Evolutionary conservation across 2,888 invertebrate genomes (phyloP).

Genomic region (Chaitophorus viminalis): DNA sequence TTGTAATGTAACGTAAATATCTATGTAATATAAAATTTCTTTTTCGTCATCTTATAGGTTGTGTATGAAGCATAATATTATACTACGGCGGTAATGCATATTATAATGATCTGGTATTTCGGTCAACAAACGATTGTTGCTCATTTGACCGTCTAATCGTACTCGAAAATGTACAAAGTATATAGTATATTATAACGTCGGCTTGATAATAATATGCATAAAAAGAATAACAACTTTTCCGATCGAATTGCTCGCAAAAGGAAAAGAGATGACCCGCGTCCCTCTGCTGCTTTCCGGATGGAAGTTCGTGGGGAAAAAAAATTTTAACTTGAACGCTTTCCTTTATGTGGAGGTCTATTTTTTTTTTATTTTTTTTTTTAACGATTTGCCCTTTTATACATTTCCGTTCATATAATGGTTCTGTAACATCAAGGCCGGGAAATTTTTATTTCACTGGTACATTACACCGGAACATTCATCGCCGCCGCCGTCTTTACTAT

Average conservation of each 20-base stretch:
- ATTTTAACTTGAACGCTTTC: constrained; percentile 4
- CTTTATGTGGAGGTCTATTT: neutral
- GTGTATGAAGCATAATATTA: too few relatives aligned
- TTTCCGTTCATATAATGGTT: neutral
- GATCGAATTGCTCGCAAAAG: neutral
- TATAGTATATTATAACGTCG: neutral
- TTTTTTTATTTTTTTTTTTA: neutral
- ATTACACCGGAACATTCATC: neutral
- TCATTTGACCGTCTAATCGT: neutral
- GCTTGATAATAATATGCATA: neutral
- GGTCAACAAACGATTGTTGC: neutral
- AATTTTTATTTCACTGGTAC: constrained; percentile 10
- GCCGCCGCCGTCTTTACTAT: neutral
- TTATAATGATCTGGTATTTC: too few relatives aligned
- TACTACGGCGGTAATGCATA: too few relatives aligned
- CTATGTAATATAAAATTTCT: too few relatives aligned
- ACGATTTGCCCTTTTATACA: neutral
- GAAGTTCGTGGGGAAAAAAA: neutral
- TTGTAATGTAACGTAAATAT: too few relatives aligned
- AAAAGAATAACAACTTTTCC: neutral
- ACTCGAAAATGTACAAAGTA: too few relatives aligned
- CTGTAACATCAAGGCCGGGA: neutral
- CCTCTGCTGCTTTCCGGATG: too few relatives aligned
- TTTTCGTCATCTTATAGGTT: too few relatives aligned
- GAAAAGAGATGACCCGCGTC: neutral